These are phyloP conservation scores for Aradus depressus DNA, from an alignment of 2,888 invertebrate genomes.

Conservation along the genomic window DNA sequence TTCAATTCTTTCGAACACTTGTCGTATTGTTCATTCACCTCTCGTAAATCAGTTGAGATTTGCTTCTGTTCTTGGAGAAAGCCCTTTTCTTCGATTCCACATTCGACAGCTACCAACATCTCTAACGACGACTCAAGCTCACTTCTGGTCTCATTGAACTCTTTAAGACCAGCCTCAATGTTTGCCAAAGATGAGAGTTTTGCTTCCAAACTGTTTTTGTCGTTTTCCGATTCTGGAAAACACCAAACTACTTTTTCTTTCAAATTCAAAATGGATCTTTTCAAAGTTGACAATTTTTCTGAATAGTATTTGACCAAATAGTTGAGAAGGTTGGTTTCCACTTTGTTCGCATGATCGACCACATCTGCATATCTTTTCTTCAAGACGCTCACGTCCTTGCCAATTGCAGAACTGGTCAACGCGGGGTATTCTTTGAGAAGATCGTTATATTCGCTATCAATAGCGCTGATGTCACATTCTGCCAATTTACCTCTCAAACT, in stretches of 20 bases:
- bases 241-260: slow-evolving; percentile 89
- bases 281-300: slow-evolving; percentile 70
- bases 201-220: slow-evolving; percentile 84
- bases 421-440: slow-evolving; percentile 64
- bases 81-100: slow-evolving; percentile 53
- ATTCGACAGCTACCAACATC: slow-evolving; percentile 60
- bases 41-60: slow-evolving; percentile 57
- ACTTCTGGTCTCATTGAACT: slow-evolving; percentile 53
- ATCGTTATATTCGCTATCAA: slow-evolving; percentile 56
- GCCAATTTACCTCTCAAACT: slow-evolving; percentile 59
- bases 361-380: slow-evolving; percentile 74
- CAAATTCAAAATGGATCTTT: slow-evolving; percentile 65
- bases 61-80: slow-evolving; percentile 58
- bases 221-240: slow-evolving; percentile 74
- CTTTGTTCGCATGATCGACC: slow-evolving; percentile 65
- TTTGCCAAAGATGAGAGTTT: slow-evolving; percentile 71
- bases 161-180: slow-evolving; percentile 58
- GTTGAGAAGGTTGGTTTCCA: slow-evolving; percentile 58
- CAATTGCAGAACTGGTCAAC: slow-evolving; percentile 61
- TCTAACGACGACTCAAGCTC: slow-evolving; percentile 61
- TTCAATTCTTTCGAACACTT: slow-evolving; percentile 51
- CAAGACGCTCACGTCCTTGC: slow-evolving; percentile 72
- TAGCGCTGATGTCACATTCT: slow-evolving; percentile 53
- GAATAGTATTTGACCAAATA: slow-evolving; percentile 79
- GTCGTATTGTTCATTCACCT: slow-evolving; percentile 53